These are phyloP conservation scores for Centrocercus urophasianus DNA, from an alignment of 2,113 vertebrate species.

Conservation along the genomic window DNA sequence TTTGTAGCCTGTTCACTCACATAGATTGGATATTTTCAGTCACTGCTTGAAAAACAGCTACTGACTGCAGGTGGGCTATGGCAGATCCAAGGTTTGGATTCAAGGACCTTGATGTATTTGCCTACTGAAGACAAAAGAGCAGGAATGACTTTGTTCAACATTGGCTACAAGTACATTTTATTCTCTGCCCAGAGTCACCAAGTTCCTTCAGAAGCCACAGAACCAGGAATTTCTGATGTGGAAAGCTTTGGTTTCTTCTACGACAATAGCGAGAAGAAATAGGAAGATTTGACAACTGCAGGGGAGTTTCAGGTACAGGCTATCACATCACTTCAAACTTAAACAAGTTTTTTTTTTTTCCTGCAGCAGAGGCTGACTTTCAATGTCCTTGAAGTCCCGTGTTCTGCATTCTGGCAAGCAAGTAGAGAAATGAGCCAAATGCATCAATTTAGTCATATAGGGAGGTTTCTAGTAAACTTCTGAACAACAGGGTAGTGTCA, in stretches of 20 bases:
- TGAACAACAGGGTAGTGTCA: not conserved
- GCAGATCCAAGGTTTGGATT: not conserved
- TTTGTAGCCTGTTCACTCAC: not conserved
- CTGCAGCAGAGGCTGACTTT: conserved; percentile 45
- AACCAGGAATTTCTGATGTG: conserved; percentile 6
- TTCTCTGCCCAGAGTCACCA: not conserved
- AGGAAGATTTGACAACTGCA: not conserved
- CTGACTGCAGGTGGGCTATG: not conserved
- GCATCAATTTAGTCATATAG: conserved; percentile 24
- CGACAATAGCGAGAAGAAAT: conserved; percentile 7
- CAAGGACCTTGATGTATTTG: not conserved
- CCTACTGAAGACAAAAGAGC: not conserved
- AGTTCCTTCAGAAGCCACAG: conserved; percentile 7
- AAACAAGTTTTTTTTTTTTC: not conserved
- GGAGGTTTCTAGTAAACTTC: conserved; percentile 61
- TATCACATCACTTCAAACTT: not conserved
- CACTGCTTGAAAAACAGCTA: not conserved
- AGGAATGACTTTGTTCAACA: not conserved
- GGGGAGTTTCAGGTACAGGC: not conserved
- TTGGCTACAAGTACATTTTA: not conserved
- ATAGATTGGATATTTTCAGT: not conserved
- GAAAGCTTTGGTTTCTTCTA: not conserved
- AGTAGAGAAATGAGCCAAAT: conserved; percentile 43
- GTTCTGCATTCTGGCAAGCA: conserved; percentile 27
- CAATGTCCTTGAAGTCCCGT: conserved; percentile 35